Conservation (phyloP, 1,140 invertebrate genomes). For the Apis florea region DNA sequence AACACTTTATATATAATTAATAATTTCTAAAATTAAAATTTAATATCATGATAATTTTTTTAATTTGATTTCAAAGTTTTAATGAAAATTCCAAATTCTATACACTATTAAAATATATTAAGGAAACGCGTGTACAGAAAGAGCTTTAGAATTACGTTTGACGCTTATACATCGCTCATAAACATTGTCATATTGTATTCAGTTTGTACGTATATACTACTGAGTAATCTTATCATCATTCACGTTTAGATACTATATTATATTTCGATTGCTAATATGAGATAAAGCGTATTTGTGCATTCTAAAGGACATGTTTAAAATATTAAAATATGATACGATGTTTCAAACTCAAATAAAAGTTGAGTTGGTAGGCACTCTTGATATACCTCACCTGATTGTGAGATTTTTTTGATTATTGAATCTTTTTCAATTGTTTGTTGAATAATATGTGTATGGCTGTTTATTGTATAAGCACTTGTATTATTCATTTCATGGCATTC, state of each 20-base stretch:
- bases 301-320: neutral
- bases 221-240: neutral
- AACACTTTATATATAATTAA: too few relatives aligned
- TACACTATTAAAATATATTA: neutral
- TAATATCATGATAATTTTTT: neutral
- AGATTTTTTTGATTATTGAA: neutral
- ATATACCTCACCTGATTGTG: neutral
- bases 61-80: neutral
- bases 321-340: neutral
- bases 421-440: neutral
- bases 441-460: neutral
- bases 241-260: neutral
- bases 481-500: slow-evolving; percentile 56
- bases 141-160: slow-evolving; percentile 5
- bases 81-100: neutral
- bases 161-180: slow-evolving; percentile 9
- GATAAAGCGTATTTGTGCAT: neutral
- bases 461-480: neutral
- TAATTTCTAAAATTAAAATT: neutral
- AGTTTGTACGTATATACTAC: slow-evolving; percentile 9
- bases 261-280: slow-evolving; percentile 2
- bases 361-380: neutral
- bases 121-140: slow-evolving; percentile 1
- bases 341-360: slow-evolving; percentile 6
- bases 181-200: neutral